These are phyloP conservation scores for Larimichthys polyactis DNA, from an alignment of 2,113 vertebrate species.

Conservation along the genomic window DNA sequence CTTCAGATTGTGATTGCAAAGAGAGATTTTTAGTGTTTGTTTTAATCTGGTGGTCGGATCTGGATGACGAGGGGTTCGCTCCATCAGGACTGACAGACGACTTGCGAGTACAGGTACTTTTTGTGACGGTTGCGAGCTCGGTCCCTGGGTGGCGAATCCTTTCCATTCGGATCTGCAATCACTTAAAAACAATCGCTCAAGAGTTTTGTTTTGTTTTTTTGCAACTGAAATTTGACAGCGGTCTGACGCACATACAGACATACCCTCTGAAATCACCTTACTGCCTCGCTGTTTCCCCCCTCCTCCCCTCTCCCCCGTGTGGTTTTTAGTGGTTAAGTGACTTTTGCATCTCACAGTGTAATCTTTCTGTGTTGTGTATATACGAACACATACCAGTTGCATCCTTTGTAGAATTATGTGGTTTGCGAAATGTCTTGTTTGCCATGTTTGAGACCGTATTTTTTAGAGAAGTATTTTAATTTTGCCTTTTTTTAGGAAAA, in stretches of 20 bases:
- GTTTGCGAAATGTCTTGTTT: conserved; percentile 80
- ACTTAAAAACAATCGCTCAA: conserved; percentile 19
- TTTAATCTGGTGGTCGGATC: conserved; percentile 13
- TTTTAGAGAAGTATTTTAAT: conserved; percentile 77
- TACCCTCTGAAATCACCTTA: conserved; percentile 50
- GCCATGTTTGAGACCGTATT: conserved; percentile 76
- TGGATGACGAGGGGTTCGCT: conserved; percentile 7
- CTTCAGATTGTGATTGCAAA: conserved; percentile 55
- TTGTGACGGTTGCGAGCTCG: background rate
- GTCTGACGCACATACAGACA: conserved; percentile 65
- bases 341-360: conserved; percentile 80
- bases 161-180: conserved; percentile 7
- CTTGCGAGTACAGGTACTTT: background rate
- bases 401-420: conserved; percentile 78
- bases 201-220: conserved; percentile 26
- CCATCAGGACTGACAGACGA: background rate
- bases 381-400: conserved; percentile 77
- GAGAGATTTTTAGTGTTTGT: background rate
- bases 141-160: conserved; percentile 11
- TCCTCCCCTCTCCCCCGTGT: conserved; percentile 37
- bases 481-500: conserved; percentile 62
- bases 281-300: conserved; percentile 44
- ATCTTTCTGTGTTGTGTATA: conserved; percentile 77
- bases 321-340: conserved; percentile 74
- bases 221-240: conserved; percentile 52